phyloP scores from a whole-genome alignment of 2,113 vertebrate genomes.

The Piprites chloris region DNA sequence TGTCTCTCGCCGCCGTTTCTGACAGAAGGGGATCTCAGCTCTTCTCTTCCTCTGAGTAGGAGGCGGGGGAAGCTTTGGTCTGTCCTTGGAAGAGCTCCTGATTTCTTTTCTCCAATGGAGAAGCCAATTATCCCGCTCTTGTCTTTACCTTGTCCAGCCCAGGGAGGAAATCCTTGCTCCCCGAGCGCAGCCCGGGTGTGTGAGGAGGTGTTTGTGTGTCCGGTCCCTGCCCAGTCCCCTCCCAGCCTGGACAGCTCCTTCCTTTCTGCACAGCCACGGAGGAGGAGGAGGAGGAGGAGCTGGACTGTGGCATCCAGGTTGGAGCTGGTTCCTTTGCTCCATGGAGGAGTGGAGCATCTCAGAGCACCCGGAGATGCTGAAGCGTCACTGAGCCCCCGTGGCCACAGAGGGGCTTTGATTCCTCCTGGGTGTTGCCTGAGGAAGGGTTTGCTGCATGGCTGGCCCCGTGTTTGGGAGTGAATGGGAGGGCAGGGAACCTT shows the following conservation, averaged over 20 bases:
- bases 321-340: neutral
- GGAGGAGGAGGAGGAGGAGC: fast-evolving
- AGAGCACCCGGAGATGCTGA: neutral
- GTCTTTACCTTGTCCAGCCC: neutral
- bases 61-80: neutral
- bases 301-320: neutral
- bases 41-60: too few species aligned
- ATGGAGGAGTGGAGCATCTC: neutral
- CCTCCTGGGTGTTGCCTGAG: neutral
- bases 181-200: fast-evolving
- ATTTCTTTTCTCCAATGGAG: slow-evolving; percentile 47
- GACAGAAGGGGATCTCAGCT: neutral
- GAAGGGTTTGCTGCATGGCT: neutral
- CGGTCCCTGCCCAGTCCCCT: fast-evolving
- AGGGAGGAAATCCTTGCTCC: neutral
- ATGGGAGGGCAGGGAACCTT: neutral
- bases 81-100: neutral
- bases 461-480: neutral
- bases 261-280: neutral
- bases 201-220: neutral
- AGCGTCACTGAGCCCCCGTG: neutral
- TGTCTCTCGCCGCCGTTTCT: neutral
- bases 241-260: neutral
- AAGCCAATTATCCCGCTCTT: neutral
- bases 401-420: neutral